These are phyloP conservation scores for Ischnura elegans DNA, from an alignment of 2,888 invertebrate species.

Conservation along the genomic window DNA sequence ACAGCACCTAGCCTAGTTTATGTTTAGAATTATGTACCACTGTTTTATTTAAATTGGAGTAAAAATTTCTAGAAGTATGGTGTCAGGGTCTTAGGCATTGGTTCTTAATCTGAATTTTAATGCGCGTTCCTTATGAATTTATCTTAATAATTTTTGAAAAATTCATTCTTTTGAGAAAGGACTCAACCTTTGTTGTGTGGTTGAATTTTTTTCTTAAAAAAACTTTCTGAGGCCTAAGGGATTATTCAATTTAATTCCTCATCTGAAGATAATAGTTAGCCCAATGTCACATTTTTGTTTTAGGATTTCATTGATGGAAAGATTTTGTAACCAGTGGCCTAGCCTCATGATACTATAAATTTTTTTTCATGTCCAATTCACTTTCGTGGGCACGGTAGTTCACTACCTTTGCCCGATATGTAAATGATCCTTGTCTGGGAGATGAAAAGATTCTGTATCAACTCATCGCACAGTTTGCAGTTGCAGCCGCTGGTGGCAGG, in stretches of 20 bases:
- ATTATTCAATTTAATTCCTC: too few relatives aligned
- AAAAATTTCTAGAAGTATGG: background rate
- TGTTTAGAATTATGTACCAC: too few relatives aligned
- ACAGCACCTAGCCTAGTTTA: too few relatives aligned
- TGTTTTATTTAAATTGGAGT: too few relatives aligned
- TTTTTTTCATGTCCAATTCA: constrained; percentile 18
- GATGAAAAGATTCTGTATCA: constrained; percentile 44
- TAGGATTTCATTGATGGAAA: background rate
- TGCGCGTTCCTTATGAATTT: too few relatives aligned
- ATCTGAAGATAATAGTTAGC: too few relatives aligned
- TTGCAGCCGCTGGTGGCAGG: constrained; percentile 67
- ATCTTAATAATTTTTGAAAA: too few relatives aligned
- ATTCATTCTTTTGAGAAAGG: background rate
- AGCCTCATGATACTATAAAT: background rate
- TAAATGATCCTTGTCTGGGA: constrained; percentile 31
- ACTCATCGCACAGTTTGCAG: constrained; percentile 65
- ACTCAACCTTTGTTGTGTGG: too few relatives aligned
- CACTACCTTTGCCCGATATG: background rate
- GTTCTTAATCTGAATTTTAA: background rate
- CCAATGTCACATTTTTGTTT: too few relatives aligned
- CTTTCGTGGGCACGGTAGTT: background rate
- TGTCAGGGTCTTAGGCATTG: background rate
- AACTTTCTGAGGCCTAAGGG: too few relatives aligned
- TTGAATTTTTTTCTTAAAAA: too few relatives aligned
- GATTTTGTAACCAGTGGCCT: background rate